phyloP scores from a whole-genome alignment of 2,113 vertebrate species.

The Halichoeres trimaculatus region DNA sequence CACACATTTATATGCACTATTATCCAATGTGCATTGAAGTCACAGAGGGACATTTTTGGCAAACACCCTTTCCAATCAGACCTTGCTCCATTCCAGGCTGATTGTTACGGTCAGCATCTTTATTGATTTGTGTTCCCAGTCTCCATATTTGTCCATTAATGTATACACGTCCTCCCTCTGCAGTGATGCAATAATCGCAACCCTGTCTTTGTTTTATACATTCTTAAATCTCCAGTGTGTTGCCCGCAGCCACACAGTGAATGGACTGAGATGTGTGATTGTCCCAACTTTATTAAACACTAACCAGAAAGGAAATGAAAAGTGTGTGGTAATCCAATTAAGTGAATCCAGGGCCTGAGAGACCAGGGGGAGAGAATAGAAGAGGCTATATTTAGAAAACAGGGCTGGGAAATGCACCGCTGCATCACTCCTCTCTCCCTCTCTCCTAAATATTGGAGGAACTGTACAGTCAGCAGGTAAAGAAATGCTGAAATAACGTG shows the following conservation, averaged over 20 bases:
- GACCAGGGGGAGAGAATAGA: conserved; percentile 46
- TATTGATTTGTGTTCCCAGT: conserved; percentile 16
- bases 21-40: no score
- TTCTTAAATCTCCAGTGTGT: conserved; percentile 20
- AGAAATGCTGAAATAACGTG: background rate
- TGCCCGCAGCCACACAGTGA: conserved; percentile 27
- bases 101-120: conserved; percentile 29
- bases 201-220: background rate
- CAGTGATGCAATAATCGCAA: conserved; percentile 6
- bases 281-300: conserved; percentile 61
- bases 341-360: conserved; percentile 49
- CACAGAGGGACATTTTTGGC: background rate
- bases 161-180: background rate
- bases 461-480: background rate
- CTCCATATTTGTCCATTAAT: conserved; percentile 5
- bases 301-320: conserved; percentile 69
- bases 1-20: no score
- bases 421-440: conserved; percentile 28
- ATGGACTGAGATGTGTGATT: conserved; percentile 59
- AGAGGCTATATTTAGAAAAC: conserved; percentile 66
- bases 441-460: conserved; percentile 13
- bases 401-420: conserved; percentile 43
- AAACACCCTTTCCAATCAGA: background rate
- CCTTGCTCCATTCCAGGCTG: conserved; percentile 17
- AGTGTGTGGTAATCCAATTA: conserved; percentile 71